Conservation (phyloP, 2,797 vertebrate genomes). For the Urosaurus nigricauda region DNA sequence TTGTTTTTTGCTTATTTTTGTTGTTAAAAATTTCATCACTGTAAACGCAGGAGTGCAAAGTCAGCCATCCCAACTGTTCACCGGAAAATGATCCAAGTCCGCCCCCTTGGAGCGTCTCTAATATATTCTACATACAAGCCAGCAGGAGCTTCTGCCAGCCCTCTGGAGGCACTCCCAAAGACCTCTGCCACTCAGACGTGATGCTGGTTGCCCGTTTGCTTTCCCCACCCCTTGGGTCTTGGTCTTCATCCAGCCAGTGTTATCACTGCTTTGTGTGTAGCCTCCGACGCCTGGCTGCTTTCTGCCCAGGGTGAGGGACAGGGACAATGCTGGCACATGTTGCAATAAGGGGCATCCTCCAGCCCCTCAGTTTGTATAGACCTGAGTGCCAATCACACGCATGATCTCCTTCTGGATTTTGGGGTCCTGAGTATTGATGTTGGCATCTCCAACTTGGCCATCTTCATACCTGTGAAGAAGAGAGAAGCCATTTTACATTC, state of each 20-base stretch:
- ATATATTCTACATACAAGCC: conserved; percentile 71
- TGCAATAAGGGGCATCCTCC: conserved; percentile 31
- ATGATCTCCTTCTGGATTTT: conserved; percentile 99
- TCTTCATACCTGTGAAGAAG: conserved; percentile 91
- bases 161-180: neutral
- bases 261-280: conserved; percentile 54
- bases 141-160: conserved; percentile 61
- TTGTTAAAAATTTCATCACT: conserved; percentile 17
- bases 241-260: conserved; percentile 17
- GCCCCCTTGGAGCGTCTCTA: conserved; percentile 64
- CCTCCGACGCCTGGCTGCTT: conserved; percentile 26
- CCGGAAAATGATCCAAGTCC: conserved; percentile 19
- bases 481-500: accelerated
- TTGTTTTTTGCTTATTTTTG: neutral
- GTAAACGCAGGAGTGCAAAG: conserved; percentile 24
- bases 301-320: conserved; percentile 50
- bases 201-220: conserved; percentile 3
- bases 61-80: neutral
- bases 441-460: conserved; percentile 98
- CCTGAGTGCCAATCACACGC: conserved; percentile 99
- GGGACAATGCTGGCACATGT: conserved; percentile 56
- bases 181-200: neutral
- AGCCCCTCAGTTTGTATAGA: conserved; percentile 93
- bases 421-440: conserved; percentile 99
- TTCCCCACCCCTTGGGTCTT: conserved; percentile 32